phyloP scores from a whole-genome alignment of 2,888 invertebrate genomes.

The Sinodicranocentrus sp. region DNA sequence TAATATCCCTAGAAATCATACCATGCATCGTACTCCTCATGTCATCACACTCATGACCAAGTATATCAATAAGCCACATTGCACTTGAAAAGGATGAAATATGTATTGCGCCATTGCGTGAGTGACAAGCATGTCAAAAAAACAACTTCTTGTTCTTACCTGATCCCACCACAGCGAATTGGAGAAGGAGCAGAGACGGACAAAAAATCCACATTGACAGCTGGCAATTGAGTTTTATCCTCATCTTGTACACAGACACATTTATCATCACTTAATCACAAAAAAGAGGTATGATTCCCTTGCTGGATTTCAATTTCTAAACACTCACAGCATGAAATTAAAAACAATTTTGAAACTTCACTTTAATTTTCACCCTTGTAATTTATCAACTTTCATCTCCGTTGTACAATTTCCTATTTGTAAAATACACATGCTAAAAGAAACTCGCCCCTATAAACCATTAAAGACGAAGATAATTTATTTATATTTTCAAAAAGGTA shows the following conservation, averaged over 20 bases:
- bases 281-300: too few relatives aligned
- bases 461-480: background rate
- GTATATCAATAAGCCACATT: too few relatives aligned
- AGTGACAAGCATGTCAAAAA: too few relatives aligned
- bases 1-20: too few relatives aligned
- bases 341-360: background rate
- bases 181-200: slow-evolving; percentile 16
- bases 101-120: too few relatives aligned
- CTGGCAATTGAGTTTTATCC: background rate
- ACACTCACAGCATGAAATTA: too few relatives aligned
- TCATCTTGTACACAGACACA: slow-evolving; percentile 22
- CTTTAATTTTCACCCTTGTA: background rate
- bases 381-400: background rate
- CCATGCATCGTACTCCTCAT: too few relatives aligned
- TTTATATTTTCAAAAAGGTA: too few relatives aligned
- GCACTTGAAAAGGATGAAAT: too few relatives aligned
- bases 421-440: background rate
- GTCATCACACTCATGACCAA: too few relatives aligned
- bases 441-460: background rate
- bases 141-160: slow-evolving; percentile 30
- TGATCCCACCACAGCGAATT: slow-evolving; percentile 13
- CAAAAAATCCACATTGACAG: background rate
- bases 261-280: slow-evolving; percentile 19
- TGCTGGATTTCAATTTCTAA: too few relatives aligned
- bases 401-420: background rate